Base-by-base conservation (phyloP, 2,888 invertebrate species). In the Chalcis sispes region DNA sequence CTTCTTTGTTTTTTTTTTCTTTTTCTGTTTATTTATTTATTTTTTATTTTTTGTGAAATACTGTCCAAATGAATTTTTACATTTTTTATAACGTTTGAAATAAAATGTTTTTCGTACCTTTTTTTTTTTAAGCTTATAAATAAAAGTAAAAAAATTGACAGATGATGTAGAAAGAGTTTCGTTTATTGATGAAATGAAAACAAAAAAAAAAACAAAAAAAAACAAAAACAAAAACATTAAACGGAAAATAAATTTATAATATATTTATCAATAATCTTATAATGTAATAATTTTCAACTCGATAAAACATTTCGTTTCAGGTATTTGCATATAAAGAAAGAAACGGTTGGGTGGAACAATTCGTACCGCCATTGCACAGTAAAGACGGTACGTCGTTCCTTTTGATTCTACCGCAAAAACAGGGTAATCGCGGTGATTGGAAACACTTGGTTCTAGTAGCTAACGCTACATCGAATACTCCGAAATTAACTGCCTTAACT, bases 271-370 rank as follows among this genome's bases (percentile, higher is more conserved):
- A 42, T 4, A 36, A 36, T 36, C 5, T 36, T 13, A 13, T 42
- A 42, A 42, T 8, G 7, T 18, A 36, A 2, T 23, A 61, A 1
- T 5, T 13, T 10, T 42, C 0, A 20, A 40, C n/a, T 36, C 2
- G 7, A 69, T 27, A 42, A 42, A 42, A 42, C 4, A 36, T 15
- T 36, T 36, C 36, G 32, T 80, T 78, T 15, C 76, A 88, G 88
- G 85, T 83, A 1, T 78, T 87, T 32, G 80, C 79, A 36, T 86
- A 88, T 70, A 73, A 72, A 18, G 89, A 91, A 82, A 81, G 89
- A 13, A 89, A 91, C 1, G 96, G 95, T 15, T 96, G 95, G 96
- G 91, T 96, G n/a, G 95, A 95, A 84, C 89, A 93, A 42, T 95
- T 95, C 84, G 92, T 92, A 36, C 91, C 94, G 0, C 92, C 95